Percentiles rank a stretch among this genome's conserved stretches.
Conservation (phyloP, 1,140 invertebrate genomes). For the Tetragonula clypearis region DNA sequence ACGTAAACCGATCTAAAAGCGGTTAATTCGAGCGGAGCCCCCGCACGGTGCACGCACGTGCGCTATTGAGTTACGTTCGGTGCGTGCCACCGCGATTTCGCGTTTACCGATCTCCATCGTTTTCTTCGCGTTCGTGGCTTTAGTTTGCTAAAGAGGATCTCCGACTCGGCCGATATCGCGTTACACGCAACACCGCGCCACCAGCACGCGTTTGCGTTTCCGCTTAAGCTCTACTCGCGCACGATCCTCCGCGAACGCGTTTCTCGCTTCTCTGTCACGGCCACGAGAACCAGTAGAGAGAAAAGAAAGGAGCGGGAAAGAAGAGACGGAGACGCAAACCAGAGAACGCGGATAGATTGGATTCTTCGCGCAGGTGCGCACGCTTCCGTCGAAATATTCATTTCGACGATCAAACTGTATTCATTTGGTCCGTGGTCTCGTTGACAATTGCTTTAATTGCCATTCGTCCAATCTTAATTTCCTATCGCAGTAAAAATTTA, state of each 20-base stretch:
- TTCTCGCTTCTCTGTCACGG: background rate
- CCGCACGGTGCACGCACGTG: constrained; percentile 21
- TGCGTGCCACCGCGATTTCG: constrained; percentile 50
- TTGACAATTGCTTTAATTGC: constrained; percentile 1
- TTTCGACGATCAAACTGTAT: background rate
- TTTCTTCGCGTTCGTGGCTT: constrained; percentile 45
- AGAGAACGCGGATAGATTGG: background rate
- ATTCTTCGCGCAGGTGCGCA: constrained; percentile 23
- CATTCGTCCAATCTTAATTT: background rate
- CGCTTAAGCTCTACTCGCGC: constrained; percentile 20
- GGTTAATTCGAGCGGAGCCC: constrained; percentile 60
- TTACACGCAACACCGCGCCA: constrained; percentile 33
- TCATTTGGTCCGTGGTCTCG: background rate
- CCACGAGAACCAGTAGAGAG: no score
- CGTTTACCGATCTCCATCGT: constrained; percentile 41
- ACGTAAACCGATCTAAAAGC: constrained; percentile 64
- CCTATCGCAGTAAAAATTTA: background rate
- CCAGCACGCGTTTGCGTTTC: constrained; percentile 52
- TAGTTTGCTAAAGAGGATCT: constrained; percentile 49
- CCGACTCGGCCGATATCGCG: constrained; percentile 48
- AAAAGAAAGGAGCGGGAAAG: no score
- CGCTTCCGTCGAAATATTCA: constrained; percentile 6
- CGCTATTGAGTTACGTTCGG: constrained; percentile 49
- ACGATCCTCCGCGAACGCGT: background rate
- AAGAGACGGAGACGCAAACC: background rate